Evolutionary conservation across 2,797 vertebrate species (phyloP).

Genomic region (Poecilia velifera): DNA sequence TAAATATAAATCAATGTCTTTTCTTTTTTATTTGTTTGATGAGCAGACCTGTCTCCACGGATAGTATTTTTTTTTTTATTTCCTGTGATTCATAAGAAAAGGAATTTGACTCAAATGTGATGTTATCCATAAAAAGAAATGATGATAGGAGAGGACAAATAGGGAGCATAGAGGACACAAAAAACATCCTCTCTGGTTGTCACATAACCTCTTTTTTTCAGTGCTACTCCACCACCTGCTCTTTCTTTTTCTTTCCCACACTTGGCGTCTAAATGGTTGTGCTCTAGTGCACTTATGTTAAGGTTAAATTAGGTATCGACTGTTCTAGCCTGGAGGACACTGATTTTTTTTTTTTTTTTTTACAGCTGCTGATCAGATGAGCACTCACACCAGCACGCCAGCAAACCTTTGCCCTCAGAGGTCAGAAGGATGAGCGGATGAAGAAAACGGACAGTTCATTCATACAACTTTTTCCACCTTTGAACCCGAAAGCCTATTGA

Average conservation of each 20-base stretch:
- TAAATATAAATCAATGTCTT: slow-evolving; percentile 34
- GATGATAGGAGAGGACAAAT: slow-evolving; percentile 12
- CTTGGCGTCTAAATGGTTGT: slow-evolving; percentile 68
- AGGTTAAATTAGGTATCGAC: slow-evolving; percentile 78
- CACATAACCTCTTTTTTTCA: slow-evolving; percentile 12
- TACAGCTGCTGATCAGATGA: slow-evolving; percentile 71
- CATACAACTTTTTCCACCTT: slow-evolving; percentile 45
- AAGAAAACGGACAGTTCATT: slow-evolving; percentile 52
- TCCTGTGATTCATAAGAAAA: slow-evolving; percentile 33
- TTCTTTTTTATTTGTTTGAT: slow-evolving; percentile 30
- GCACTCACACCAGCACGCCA: slow-evolving; percentile 28
- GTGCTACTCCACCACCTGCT: slow-evolving; percentile 17
- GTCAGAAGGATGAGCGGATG: slow-evolving; percentile 45
- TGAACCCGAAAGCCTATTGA: slow-evolving; percentile 68
- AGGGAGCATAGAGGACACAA: slow-evolving; percentile 29
- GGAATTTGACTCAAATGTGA: slow-evolving; percentile 12
- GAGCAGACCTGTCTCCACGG: slow-evolving; percentile 29
- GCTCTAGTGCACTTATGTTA: slow-evolving; percentile 71
- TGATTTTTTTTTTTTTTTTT: slow-evolving; percentile 56
- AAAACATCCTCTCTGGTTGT: slow-evolving; percentile 41
- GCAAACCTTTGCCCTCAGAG: slow-evolving; percentile 50
- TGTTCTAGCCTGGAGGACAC: slow-evolving; percentile 72
- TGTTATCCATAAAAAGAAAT: slow-evolving; percentile 30
- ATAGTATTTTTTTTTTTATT: slow-evolving; percentile 13
- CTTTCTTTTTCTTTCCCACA: slow-evolving; percentile 48